Base-by-base conservation (phyloP, 2,797 vertebrate species). In the Orientallactaga sibirica region DNA sequence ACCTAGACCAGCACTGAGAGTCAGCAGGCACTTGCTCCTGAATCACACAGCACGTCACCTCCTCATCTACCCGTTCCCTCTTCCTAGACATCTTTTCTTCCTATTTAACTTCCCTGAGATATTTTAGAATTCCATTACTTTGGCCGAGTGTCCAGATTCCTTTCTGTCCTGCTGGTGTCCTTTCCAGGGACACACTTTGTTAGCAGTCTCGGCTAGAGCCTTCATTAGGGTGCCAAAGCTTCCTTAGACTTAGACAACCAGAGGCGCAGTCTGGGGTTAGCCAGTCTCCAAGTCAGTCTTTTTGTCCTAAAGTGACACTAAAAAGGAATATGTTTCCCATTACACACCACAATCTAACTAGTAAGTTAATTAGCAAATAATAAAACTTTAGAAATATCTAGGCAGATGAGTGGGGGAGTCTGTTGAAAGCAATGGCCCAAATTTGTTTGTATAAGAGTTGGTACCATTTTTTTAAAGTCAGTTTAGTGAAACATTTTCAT, bases 1-100 rank as follows among this genome's bases (percentile, higher is more conserved):
- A 3, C 77, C 86, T 92, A 95, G 68, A 41, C 33, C 52, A 83
- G 73, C 95, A 48, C 64, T 55, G 48, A 77, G 76, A 68, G 91
- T 64, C 62, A 80, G 83, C 91, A 66, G 71, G 71, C 37, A 16
- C 11, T 2, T 41, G 24, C 64, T 90, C 94, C 20, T 64, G 71
- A 95, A 62, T 81, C 82, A 55, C 70, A 66, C 41, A 76, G 70
- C 24, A 10, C 12, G 58, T 55, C 61, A 2, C 78, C 37, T 89
- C 68, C 81, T 79, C 76, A n/a, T 20, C 62, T 41, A 43, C n/a
- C 76, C 91, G 66, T 75, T 43, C 29, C 5, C 20, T 62, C 75
- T 91, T 58, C 83, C 41, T 73, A 55, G 68, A 70, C 4, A 24
- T 62, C 82, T 73, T 90, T 82, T 67, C 33, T 78, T 92, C 71